Conservation (phyloP, 1,140 invertebrate genomes). For the Heliconius hermathena region DNA sequence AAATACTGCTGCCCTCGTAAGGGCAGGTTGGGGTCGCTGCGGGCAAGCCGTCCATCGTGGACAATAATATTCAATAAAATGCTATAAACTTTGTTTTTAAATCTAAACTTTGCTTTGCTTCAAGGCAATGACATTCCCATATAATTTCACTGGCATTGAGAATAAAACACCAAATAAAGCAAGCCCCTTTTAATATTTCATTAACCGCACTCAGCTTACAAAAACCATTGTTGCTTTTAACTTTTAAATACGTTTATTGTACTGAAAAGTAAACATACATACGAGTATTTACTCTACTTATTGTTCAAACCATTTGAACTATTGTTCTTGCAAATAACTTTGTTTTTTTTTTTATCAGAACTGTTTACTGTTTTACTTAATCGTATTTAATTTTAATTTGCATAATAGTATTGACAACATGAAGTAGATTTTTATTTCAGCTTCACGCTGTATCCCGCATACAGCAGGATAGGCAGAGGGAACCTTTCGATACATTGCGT, state of each 20-base stretch:
- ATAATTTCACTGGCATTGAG: not conserved
- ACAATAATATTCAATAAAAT: no score
- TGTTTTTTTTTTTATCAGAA: not conserved
- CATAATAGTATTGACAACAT: no score
- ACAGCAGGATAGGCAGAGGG: no score
- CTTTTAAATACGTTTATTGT: not conserved
- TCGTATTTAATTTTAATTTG: no score
- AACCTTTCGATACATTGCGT: no score
- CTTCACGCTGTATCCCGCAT: no score
- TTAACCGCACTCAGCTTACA: conserved; percentile 4
- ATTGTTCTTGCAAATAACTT: not conserved
- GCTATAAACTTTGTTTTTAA: no score
- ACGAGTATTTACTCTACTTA: not conserved
- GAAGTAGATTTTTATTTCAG: no score
- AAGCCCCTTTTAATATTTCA: not conserved
- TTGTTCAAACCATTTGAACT: not conserved
- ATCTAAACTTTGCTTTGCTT: no score
- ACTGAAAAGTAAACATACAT: not conserved
- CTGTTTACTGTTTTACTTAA: not conserved
- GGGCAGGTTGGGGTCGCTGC: no score
- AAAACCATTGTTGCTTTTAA: not conserved
- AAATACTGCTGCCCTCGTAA: no score
- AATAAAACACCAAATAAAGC: not conserved
- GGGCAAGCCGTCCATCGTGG: no score
- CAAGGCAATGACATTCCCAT: not conserved